Base-by-base conservation (phyloP, 2,888 invertebrate species). In the Lapara coniferarum region DNA sequence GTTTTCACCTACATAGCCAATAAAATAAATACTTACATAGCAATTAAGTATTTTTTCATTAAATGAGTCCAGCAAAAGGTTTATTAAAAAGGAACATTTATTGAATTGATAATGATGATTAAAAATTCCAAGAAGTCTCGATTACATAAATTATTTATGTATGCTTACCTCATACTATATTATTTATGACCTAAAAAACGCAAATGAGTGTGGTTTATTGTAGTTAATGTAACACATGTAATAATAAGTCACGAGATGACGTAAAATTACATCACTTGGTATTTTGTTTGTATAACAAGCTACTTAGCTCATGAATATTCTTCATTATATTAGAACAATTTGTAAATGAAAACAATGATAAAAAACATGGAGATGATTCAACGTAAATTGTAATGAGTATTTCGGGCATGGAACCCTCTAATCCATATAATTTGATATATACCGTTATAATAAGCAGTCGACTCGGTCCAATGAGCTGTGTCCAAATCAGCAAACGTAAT, bases 381-480 rank as follows among this genome's bases (percentile, higher is more conserved):
- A 49, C 19, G 49, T 13, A 63, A 46, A 63, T 19, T 49, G 49
- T 13, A 63, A 46, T 46, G 16, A 49, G 10, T 16, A 44, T 59
- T 37, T 10, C 59, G 10, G 44, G 37, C 14, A 16, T 37, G 19
- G 19, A 49, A 49, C 63, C 63, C 19, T 59, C 63, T 13, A 63
- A 49, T 69, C 70, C 66, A 67, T 53, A 66, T 59, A 71, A 71
- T 73, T 70, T 52, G 44, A 58, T 30, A 59, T 55, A 70, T 37
- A 69, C 70, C 67, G 70, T 71, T 74, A 73, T 71, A 73, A 72
- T 70, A 69, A 69, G 70, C 68, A 70, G 72, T 69, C 76, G 76
- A 72, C 72, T 68, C 72, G 77, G 75, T 76, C 74, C 73, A 63
- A 49, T 63, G 63, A 63, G 63, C 63, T 63, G 63, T 63, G 63